A percentile compares a stretch with the other conserved stretches of the same genome.
Evolutionary conservation across 2,888 invertebrate genomes (phyloP).

Genomic region (Lithosia quadra): DNA sequence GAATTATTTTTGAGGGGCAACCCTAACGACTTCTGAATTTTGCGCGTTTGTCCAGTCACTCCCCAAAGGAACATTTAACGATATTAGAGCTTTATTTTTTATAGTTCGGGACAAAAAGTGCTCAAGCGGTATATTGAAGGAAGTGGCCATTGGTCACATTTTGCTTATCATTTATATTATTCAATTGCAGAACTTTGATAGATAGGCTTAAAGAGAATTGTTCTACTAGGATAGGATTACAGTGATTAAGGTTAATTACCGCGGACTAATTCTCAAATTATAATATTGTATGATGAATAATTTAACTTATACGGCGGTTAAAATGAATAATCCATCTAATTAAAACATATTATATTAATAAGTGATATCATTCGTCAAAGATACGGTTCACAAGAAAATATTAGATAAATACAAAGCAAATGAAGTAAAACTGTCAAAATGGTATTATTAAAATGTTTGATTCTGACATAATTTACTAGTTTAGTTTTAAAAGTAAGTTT

Average conservation of each 20-base stretch:
- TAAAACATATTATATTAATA: no score
- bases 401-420: no score
- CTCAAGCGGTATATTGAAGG: conserved; percentile 76
- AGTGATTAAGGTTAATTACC: no score
- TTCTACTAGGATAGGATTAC: neutral
- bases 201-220: neutral
- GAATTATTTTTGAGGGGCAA: conserved; percentile 46
- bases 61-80: conserved; percentile 86
- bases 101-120: conserved; percentile 84
- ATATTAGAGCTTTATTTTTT: conserved; percentile 87
- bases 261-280: neutral
- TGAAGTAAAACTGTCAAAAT: no score
- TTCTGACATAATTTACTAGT: no score
- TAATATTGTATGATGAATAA: no score
- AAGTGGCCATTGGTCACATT: conserved; percentile 75
- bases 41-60: conserved; percentile 82
- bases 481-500: neutral
- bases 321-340: no score
- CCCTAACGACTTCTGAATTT: conserved; percentile 71
- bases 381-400: no score
- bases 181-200: conserved; percentile 49
- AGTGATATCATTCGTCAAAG: no score
- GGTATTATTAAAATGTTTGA: no score
- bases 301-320: no score
- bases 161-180: conserved; percentile 71